Base-by-base conservation (phyloP, 2,113 vertebrate genomes). In the Callochromis pleurospilus region DNA sequence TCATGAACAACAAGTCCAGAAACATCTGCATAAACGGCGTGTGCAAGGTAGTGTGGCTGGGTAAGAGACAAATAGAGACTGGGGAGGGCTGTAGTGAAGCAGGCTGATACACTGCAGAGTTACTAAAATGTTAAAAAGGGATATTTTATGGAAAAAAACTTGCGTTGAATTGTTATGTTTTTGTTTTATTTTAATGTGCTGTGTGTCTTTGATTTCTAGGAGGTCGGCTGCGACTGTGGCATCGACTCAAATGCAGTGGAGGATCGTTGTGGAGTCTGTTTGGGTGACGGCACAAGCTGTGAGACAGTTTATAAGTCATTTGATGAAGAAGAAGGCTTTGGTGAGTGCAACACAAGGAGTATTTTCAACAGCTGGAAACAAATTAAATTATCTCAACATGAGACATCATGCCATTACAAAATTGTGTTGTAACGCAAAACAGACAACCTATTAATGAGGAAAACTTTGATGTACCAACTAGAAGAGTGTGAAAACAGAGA, bases 1-100 rank as follows among this genome's bases (percentile, higher is more conserved):
- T 97, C 94, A 97, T 97, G 95, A 97, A 97, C 85, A 97, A 96
- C 92, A 97, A 94, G 89, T 98, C 97, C 94, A 97, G 97, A 93
- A 98, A 97, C 96, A 91, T 97, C 97, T 99, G 98, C 93, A 96
- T 99, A 95, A 99, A 99, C 95, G 98, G 99, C 96, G 98, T 99
- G 96, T 99, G 99, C 98, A 99, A 99, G 99, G 98, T 99, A 99
- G 92, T 93, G 95, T 97, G 98, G 96, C 93, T 94, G 92, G 93
- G 94, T 95, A 95, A 95, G 95, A 95, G 90, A 93, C 90, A 84
- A 36, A 82, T 79, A 85, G 88, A 88, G 51, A 53, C n/a, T 56
- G 60, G 36, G 65, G 56, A 55, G 65, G 75, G 56, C 31, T 51
- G 7, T 73, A 87, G 88, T 15, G 6, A 58, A 51, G 81, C 62